Percentiles rank a stretch among this genome's conserved stretches.
Evolutionary conservation across 2,888 invertebrate species (phyloP).

Genomic region (Neoaliturus tenellus): DNA sequence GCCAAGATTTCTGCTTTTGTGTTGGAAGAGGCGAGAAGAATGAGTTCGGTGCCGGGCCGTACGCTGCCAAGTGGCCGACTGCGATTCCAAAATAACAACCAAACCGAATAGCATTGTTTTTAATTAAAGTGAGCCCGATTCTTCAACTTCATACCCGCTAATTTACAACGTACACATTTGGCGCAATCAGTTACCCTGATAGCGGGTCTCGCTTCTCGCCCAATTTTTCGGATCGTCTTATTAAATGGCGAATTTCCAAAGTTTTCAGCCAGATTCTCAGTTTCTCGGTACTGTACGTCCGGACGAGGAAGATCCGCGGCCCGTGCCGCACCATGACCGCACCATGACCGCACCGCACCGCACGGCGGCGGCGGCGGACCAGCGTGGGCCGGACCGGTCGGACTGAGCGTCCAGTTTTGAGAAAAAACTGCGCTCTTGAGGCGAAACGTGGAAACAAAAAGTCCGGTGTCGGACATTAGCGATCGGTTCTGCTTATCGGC

Average conservation of each 20-base stretch:
- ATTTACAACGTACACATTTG: conserved; percentile 39
- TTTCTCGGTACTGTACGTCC: not conserved
- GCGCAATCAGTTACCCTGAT: not conserved
- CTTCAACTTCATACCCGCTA: conserved; percentile 49
- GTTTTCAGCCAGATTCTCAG: not conserved
- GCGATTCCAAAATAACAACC: conserved; percentile 48
- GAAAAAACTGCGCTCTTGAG: conserved; percentile 43
- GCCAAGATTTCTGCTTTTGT: conserved; percentile 57
- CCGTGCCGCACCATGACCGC: too few species aligned
- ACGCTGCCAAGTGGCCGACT: conserved; percentile 29
- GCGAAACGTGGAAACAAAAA: conserved; percentile 38
- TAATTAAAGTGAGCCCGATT: conserved; percentile 37
- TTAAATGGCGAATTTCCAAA: not conserved
- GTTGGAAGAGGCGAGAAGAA: conserved; percentile 51
- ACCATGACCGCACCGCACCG: not conserved
- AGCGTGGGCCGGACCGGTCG: conserved; percentile 12
- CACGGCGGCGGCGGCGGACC: not conserved
- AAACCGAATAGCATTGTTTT: conserved; percentile 51
- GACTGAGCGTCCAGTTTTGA: conserved; percentile 28
- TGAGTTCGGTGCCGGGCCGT: conserved; percentile 38
- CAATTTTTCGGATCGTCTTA: not conserved
- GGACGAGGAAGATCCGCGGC: too few species aligned
- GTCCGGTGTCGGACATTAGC: conserved; percentile 17
- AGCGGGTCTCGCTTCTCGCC: not conserved
- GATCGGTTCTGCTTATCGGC: conserved; percentile 46